Conservation (phyloP, 2,888 invertebrate species). For the Antheraea assamensis region DNA sequence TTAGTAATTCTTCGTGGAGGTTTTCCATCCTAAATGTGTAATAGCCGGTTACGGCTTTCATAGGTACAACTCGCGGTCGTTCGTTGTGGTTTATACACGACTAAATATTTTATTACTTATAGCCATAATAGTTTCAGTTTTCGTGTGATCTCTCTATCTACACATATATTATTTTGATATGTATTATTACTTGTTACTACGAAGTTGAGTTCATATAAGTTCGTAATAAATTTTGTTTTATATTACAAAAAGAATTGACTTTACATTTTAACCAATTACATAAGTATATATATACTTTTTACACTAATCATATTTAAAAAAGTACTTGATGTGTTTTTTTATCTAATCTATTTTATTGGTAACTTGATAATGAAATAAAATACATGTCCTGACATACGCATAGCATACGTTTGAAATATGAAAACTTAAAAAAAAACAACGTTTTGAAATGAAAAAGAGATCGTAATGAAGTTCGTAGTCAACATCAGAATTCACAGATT, state of each 20-base stretch:
- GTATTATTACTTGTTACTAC: not conserved
- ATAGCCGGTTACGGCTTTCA: conserved; percentile 72
- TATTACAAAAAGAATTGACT: not conserved
- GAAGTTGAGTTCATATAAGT: not conserved
- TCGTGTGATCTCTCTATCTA: conserved; percentile 48
- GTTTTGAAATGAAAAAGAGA: no score
- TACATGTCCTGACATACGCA: no score
- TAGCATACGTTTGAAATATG: no score
- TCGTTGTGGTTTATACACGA: conserved; percentile 71
- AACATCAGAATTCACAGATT: not conserved
- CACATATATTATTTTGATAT: conserved; percentile 17
- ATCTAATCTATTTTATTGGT: not conserved
- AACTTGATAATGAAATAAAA: not conserved
- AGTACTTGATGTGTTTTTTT: no score
- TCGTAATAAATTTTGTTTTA: not conserved
- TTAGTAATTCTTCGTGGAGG: conserved; percentile 78
- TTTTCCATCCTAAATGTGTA: conserved; percentile 72
- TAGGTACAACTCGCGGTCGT: conserved; percentile 63
- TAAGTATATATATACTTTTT: not conserved
- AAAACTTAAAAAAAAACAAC: no score
- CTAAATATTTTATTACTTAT: conserved; percentile 78
- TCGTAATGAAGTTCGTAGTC: not conserved
- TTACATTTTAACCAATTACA: not conserved
- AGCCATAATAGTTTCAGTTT: conserved; percentile 70
- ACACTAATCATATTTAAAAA: no score